Percentiles rank a stretch among this genome's conserved stretches.
phyloP scores from a whole-genome alignment of 2,888 invertebrate species.

The Cabera pusaria region DNA sequence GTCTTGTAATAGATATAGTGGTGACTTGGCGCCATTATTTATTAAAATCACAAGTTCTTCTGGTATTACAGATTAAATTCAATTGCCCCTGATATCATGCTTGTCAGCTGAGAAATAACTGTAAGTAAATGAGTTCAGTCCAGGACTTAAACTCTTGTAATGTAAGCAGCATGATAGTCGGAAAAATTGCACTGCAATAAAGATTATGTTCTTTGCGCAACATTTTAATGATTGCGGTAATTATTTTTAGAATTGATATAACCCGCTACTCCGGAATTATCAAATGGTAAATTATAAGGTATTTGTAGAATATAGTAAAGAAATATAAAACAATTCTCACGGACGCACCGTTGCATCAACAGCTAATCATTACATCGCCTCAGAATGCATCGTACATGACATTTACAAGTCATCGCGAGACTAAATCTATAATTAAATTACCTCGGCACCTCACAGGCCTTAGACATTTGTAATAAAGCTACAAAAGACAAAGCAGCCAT shows the following conservation, averaged over 20 bases:
- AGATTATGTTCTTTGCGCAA: no score
- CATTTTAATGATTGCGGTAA: no score
- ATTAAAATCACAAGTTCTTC: constrained; percentile 11
- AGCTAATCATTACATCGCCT: constrained; percentile 36
- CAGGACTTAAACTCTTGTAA: background rate
- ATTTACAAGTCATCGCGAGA: constrained; percentile 38
- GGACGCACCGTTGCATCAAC: constrained; percentile 18
- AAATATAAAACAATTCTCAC: constrained; percentile 13
- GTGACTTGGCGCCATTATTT: constrained; percentile 18
- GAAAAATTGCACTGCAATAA: no score
- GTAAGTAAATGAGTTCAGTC: constrained; percentile 6
- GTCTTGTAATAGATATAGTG: constrained; percentile 18
- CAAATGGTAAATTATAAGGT: no score
- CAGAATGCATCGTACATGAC: constrained; percentile 44
- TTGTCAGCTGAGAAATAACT: constrained; percentile 8
- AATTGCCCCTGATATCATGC: constrained; percentile 10
- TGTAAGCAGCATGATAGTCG: no score
- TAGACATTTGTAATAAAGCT: constrained; percentile 42
- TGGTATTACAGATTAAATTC: constrained; percentile 15
- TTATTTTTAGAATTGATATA: no score
- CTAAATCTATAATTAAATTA: constrained; percentile 44
- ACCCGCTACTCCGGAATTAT: no score
- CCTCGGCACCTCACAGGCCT: constrained; percentile 22
- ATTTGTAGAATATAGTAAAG: no score
- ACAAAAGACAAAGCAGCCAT: constrained; percentile 38